Base-by-base conservation (phyloP, 2,113 vertebrate genomes). In the Origma solitaria region DNA sequence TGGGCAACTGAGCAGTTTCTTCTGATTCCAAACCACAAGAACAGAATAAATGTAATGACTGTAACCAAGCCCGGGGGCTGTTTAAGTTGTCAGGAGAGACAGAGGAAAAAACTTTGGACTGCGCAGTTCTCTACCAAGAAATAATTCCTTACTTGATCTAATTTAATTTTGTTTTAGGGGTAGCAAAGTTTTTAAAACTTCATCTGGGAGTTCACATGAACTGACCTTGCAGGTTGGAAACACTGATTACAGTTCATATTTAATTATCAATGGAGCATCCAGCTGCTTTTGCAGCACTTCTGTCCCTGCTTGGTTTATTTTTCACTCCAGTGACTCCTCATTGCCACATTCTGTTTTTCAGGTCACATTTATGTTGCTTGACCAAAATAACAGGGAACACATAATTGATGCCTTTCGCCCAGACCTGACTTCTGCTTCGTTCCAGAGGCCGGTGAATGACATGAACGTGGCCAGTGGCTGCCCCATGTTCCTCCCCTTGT, bases 401-500 rank as follows among this genome's bases (percentile, higher is more conserved):
- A 22, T 98, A 5, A 97, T 98, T 0, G 98, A 98, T 3, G 97
- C 98, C 1, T 98, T 98, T 84, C 97, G 97, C 40, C 98, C 98
- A 0, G 98, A 98, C 82, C 88, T 98, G 60, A 71, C 45, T 5
- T 98, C 98, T 1, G 95, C 97, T 0, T 98, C 98, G 0, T 98
- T 98, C 73, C 98, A 98, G 95, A 96, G 98, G 50, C 98, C 98
- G 0, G 96, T 97, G 84, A 94, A 51, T 0, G 98, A 98, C 8
- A 98, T 98, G 97, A 98, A 98, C 0, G 97, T 98, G 56, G 98
- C 98, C 57, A 98, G 98, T 2, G 98, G 98, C 88, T 98, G 98
- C 45, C 98, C 98, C 2, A 94, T 97, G 51, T 98, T 98, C 96
- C 97, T 98, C 47, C 97, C 98, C 19, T 44, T 98, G 84, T 77